Evolutionary conservation across 2,113 vertebrate genomes (phyloP).

Genomic region (Motacilla alba): DNA sequence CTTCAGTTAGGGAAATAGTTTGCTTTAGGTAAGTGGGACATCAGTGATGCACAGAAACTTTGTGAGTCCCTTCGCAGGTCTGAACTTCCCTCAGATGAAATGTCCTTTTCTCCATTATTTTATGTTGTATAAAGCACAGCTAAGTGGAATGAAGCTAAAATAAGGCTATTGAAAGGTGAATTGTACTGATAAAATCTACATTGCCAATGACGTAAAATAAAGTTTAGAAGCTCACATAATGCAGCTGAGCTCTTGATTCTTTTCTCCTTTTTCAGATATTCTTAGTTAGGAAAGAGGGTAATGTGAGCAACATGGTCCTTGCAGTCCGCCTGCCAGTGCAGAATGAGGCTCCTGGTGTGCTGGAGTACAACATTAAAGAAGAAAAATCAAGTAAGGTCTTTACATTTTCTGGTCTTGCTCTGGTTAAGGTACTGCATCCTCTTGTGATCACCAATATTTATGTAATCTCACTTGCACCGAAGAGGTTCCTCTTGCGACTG

Average conservation of each 20-base stretch:
- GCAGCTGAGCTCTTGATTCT: background rate
- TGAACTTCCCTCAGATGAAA: background rate
- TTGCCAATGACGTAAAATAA: background rate
- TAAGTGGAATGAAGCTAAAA: background rate
- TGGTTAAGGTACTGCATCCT: background rate
- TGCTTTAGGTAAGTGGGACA: background rate
- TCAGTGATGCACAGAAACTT: background rate
- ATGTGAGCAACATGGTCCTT: constrained; percentile 72
- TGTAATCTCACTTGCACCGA: background rate
- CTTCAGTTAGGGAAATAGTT: background rate
- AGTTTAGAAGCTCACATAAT: background rate
- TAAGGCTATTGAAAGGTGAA: background rate
- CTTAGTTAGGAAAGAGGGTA: constrained; percentile 78
- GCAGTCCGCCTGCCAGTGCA: constrained; percentile 76
- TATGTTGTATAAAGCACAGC: background rate
- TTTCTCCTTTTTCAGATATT: constrained; percentile 71
- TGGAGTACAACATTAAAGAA: constrained; percentile 81
- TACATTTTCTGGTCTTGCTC: background rate
- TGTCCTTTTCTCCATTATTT: background rate
- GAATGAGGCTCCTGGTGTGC: constrained; percentile 56
- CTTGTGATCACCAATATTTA: background rate
- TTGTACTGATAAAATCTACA: background rate
- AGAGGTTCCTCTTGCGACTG: background rate
- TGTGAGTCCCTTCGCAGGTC: background rate
- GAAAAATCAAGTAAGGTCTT: constrained; percentile 82